Evolutionary conservation across 2,888 invertebrate species (phyloP), one percentile per base, ranked within the genome.

Genomic region (Acleris emargana): DNA sequence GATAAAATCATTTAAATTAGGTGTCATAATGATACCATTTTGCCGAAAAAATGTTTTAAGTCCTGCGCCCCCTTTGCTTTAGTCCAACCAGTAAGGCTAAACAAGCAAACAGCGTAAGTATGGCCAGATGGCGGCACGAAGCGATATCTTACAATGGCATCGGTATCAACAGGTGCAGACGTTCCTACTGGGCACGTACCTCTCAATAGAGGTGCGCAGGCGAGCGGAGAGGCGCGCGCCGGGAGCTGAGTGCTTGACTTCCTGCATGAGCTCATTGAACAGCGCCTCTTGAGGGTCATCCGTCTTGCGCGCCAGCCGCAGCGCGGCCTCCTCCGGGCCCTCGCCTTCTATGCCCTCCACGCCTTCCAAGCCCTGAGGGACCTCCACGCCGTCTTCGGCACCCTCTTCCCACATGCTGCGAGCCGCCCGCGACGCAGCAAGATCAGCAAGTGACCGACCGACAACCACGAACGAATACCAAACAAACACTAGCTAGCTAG

Each of bases 181-280:
- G 47, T 28, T 28, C 28, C 28, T 28, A 7, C 7, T 58, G n/a
- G 16, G 51, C 17, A 11, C 16, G 22, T 73, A 89, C 92, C 87
- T 84, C 72, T 92, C 91, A 7, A 93, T 83, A 18, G 83, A 76
- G 5, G 84, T 81, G 50, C 91, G 82, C 9, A 92, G 78, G 9
- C 83, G 81, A 5, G 85, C 85, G 7, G 89, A 88, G 38, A 96
- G 91, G 68, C 95, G 93, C 1, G 96, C 95, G 43, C 95, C 95
- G 1, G 96, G 96, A 43, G 94, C 94, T 67, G 94, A 94, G 80
- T 93, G 93, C 83, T 93, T 94, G 80, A 95, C 95, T 84, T 96
- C 95, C 69, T 93, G 92, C 76, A 95, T 93, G 61, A 96, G 87
- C 72, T 95, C 95, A 69, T 90, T 88, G 81, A 95, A 95, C 51